Base-by-base conservation (phyloP, 2,113 vertebrate genomes). In the Hyperopisus bebe region DNA sequence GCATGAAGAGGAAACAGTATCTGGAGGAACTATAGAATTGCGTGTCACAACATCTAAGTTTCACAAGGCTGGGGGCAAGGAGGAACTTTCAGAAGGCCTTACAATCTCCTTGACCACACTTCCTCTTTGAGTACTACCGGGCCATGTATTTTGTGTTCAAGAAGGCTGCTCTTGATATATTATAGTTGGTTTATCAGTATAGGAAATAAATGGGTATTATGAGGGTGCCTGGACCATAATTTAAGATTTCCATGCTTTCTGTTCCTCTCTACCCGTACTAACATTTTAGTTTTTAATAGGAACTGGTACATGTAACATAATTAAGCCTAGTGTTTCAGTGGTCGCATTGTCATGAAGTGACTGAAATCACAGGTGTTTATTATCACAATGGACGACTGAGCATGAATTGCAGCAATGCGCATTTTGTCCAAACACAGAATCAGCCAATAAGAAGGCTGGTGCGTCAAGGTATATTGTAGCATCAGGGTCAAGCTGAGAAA, bases 61-160 rank as follows among this genome's bases (percentile, higher is more conserved):
- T 88, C 87, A 88, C 87, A 88, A 88, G 50, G n/a, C 8, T 35
- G n/a, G 35, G 6, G 10, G 48, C 44, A n/a, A 87, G 55, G 87
- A 66, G 87, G 87, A 88, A 88, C 53, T 66, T 89, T 90, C 91
- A 91, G 77, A 92, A 91, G 91, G 91, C 92, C 90, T 92, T 91
- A 55, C 3, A 92, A 91, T 92, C 93, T 92, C 90, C 92, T 88
- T 92, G n/a, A 90, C 86, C 91, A 92, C 88, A 94, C 94, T 95
- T 95, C 93, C 94, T 94, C 92, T 66, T 8, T 44, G 48, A 46
- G 11, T 9, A 48, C 85, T 42, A 35, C 27, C 9, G 27, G 85
- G 27, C 85, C 3, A 17, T 39, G 50, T 53, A 13, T 39, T 86
- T 51, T 86, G 47, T 51, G 15, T 6, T 47, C 31, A 51, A 80